Evolutionary conservation across 2,888 invertebrate species (phyloP).

Genomic region (Diplolepis rosae): DNA sequence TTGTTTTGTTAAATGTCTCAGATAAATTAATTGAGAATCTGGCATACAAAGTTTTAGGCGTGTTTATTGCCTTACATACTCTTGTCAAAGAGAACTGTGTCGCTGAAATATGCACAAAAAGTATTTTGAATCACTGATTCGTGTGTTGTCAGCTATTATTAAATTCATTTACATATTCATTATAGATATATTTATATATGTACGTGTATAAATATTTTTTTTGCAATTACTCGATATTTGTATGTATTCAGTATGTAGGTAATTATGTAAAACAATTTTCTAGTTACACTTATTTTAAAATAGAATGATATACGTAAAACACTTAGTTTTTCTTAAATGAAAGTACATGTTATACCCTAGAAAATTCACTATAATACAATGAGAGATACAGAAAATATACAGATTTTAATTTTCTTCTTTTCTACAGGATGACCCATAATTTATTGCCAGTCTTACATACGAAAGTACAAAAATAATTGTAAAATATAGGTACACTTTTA

Average conservation of each 20-base stretch:
- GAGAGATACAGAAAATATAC: neutral
- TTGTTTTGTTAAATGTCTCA: neutral
- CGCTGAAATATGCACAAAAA: constrained; percentile 38
- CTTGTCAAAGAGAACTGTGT: constrained; percentile 46
- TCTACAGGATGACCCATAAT: neutral
- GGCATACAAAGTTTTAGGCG: neutral
- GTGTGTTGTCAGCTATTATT: constrained; percentile 25
- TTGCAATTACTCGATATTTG: constrained; percentile 40
- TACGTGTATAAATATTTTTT: constrained; percentile 32
- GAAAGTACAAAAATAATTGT: neutral
- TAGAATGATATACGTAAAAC: neutral
- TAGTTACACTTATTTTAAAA: constrained; percentile 23
- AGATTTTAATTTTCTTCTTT: neutral
- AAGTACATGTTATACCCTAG: neutral
- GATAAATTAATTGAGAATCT: neutral
- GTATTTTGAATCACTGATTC: constrained; percentile 27
- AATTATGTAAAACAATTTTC: constrained; percentile 37
- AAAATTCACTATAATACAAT: neutral
- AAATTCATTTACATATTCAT: constrained; percentile 37
- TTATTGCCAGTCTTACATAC: neutral
- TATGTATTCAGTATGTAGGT: constrained; percentile 37
- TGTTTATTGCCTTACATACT: constrained; percentile 41
- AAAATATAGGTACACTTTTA: neutral
- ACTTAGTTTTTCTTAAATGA: neutral
- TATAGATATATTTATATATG: constrained; percentile 17